Base-by-base conservation (phyloP, 2,797 vertebrate species). In the Ctenopoma kingsleyae region DNA sequence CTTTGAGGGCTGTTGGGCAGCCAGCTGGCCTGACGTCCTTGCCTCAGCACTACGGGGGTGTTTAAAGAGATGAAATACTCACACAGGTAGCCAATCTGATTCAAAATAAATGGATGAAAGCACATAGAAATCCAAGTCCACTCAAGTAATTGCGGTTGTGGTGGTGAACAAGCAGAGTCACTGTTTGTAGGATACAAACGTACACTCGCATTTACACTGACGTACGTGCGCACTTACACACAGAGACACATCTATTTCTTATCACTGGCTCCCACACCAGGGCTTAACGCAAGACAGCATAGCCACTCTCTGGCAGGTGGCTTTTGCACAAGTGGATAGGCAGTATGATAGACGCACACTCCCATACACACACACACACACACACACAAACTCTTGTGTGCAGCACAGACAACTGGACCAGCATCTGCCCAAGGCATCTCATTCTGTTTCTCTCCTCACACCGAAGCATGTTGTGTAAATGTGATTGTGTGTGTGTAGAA, bases 201-300 rank as follows among this genome's bases (percentile, higher is more conserved):
- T 74, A 69, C 49, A 41, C 40, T 17, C 2, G 5, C 40, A 17
- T 40, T 40, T 2, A 43, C 40, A 17, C 16, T 17, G 5, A 43
- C 8, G 5, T 19, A 19, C 43, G 13, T 6, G 38, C 67, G 74
- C 76, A 71, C 49, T 69, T 55, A 22, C 11, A 13, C 59, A 67
- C 56, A 56, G 54, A 46, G 73, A 80, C 63, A 71, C 48, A 73
- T 22, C 49, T 50, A 58, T 67, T 81, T 86, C 92, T 94, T 94
- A 95, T 93, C 93, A 62, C 73, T 64, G 66, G 77, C 82, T 83
- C 73, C 84, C 93, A 94, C 90, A 88, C 88, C 80, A 84, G 77
- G 80, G 81, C 84, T 80, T 79, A 85, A 89, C 52, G 81, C 80
- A 80, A 83, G 82, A 73, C 71, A 41, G 74, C 90, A 78, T 89